Evolutionary conservation across 64 coral and sea anemone species (phyloP), one percentile per base, ranked within the genome.

Genomic region (Actinia tenebrosa): DNA sequence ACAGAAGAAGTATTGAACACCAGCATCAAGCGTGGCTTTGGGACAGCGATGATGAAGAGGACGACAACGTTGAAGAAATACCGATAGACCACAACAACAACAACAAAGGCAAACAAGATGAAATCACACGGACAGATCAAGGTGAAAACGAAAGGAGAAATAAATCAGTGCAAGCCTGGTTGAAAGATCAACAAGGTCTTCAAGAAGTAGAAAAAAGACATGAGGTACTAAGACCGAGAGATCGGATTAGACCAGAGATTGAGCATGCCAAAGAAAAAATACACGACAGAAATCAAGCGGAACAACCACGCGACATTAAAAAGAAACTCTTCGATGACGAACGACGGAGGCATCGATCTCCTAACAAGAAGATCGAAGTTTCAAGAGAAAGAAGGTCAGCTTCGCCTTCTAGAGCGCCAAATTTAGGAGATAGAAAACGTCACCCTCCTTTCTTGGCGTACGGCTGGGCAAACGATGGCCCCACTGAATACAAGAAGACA

Each of bases 1-100:
- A 95, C 64, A 91, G 97, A 64, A 89, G 97, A 72, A 93, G 85
- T 55, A 88, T 99, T 54, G 97, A 99, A 77, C 97, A 99, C 60
- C 81, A 82, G 61, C 97, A 99, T 58, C 75, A 99, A 55, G 89
- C 93, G 0, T 99, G 93, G 93, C 60, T 59, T 16, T 99, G 97
- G 97, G 91, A 95, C 45, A 93, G 93, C 56, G 93, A 92, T 4
- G 88, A 72, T 23, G 96, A 95, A 71, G 71, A 92, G 10, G 86
- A 93, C 1, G 92, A 98, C 56, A 84, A 91, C 64, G 71, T 92
- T 69, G 96, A 89, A 89, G 95, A 94, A 88, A 90, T 94, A 83
- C 53, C 63, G 23, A 58, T 61, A 27, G 80, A 75, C 14, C 71
- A 86, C 7, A 69, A 85, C 45, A 30, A 14, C 66, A 71, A 23